These are phyloP conservation scores for Nyctibius bracteatus DNA, from an alignment of 2,113 vertebrate genomes.

Conservation along the genomic window DNA sequence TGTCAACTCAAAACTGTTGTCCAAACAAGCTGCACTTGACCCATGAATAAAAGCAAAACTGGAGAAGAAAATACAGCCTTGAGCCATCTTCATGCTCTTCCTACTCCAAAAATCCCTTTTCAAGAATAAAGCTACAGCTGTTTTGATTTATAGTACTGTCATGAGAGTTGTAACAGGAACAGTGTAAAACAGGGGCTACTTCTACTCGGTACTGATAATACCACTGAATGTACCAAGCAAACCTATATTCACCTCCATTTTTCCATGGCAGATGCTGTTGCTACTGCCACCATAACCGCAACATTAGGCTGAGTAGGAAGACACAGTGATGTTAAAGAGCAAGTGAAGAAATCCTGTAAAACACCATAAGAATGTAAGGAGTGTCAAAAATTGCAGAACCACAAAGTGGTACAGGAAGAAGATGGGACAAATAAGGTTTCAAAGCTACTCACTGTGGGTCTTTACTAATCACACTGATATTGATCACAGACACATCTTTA, in stretches of 20 bases:
- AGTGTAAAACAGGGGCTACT: background rate
- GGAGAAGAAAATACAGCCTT: background rate
- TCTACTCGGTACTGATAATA: background rate
- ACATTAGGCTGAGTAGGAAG: background rate
- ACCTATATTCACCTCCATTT: background rate
- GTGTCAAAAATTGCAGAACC: background rate
- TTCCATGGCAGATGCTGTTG: background rate
- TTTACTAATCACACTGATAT: background rate
- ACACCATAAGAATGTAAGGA: background rate
- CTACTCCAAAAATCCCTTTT: background rate
- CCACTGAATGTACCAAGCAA: background rate
- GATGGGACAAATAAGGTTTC: background rate
- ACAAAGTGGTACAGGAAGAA: background rate
- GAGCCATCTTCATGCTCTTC: background rate
- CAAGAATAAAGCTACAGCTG: background rate
- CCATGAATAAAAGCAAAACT: background rate
- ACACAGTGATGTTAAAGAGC: background rate
- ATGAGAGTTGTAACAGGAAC: background rate
- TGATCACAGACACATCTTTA: background rate
- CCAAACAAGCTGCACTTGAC: background rate
- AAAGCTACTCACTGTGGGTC: background rate
- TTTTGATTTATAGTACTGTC: background rate
- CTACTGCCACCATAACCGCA: background rate
- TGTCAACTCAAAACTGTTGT: background rate
- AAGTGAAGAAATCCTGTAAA: background rate